These are phyloP conservation scores for Sitta carolinensis DNA, from an alignment of 2,797 vertebrate genomes.

Conservation along the genomic window DNA sequence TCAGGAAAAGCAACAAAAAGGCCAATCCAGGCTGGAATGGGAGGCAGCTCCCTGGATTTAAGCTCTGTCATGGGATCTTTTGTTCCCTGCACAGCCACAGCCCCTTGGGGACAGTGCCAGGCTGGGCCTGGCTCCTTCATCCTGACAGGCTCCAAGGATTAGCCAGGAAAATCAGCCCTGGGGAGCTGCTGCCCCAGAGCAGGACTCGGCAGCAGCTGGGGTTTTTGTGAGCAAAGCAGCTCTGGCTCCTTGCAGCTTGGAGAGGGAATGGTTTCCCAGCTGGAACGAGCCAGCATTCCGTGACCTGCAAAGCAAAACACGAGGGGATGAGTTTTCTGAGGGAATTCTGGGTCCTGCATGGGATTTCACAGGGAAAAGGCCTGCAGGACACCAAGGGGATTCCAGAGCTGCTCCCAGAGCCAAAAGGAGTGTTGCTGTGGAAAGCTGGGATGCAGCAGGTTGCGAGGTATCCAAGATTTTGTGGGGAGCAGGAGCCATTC, in stretches of 20 bases:
- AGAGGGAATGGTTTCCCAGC: background rate
- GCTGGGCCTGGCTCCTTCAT: background rate
- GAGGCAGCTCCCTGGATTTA: slow-evolving; percentile 10
- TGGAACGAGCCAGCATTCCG: background rate
- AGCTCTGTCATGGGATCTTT: slow-evolving; percentile 29
- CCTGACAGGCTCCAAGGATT: slow-evolving; percentile 14
- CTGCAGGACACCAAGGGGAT: background rate
- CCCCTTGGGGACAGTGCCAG: background rate
- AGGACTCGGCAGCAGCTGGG: accelerated
- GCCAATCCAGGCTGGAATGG: background rate
- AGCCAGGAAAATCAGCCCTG: background rate
- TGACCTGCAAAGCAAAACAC: background rate
- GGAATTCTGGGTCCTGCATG: accelerated
- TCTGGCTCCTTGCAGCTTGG: background rate
- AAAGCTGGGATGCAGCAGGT: accelerated
- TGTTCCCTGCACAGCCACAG: background rate
- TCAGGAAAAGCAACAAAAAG: background rate
- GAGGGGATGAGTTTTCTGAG: accelerated
- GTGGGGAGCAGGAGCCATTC: background rate
- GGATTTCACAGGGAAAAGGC: background rate
- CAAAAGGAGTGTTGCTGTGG: accelerated
- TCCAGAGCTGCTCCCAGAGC: accelerated
- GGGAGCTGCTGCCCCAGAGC: background rate
- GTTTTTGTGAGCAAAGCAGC: background rate
- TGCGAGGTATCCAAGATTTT: accelerated